phyloP scores from a whole-genome alignment of 2,888 invertebrate species.

The Drosophila stalkeri region DNA sequence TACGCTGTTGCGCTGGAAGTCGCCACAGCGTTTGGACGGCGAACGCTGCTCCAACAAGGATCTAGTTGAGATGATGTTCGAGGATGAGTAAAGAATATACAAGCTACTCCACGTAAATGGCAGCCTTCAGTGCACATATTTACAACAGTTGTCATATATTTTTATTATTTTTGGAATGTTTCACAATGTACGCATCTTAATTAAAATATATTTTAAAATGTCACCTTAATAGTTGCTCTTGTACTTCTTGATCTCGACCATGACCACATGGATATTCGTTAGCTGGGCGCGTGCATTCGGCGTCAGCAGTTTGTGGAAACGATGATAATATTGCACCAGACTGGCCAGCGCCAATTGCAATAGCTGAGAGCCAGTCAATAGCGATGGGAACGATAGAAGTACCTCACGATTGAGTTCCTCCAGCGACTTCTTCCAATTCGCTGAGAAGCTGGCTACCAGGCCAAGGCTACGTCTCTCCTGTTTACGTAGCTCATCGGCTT shows the following conservation, averaged over 20 bases:
- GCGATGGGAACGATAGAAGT: constrained; percentile 96
- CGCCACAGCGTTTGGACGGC: constrained; percentile 92
- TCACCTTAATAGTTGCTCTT: constrained; percentile 94
- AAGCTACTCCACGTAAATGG: neutral
- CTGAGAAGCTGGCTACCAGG: constrained; percentile 95
- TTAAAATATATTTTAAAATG: constrained; percentile 27
- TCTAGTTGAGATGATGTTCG: constrained; percentile 92
- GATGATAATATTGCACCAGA: constrained; percentile 98
- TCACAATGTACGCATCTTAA: constrained; percentile 1
- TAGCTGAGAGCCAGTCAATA: constrained; percentile 97
- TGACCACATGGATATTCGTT: constrained; percentile 98
- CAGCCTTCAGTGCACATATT: constrained; percentile 12
- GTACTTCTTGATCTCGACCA: constrained; percentile 99
- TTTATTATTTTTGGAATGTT: constrained; percentile 42
- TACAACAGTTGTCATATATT: constrained; percentile 20
- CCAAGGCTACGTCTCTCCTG: constrained; percentile 93
- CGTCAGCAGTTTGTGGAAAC: constrained; percentile 96
- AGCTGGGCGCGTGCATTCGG: constrained; percentile 94
- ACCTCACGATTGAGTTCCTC: constrained; percentile 98
- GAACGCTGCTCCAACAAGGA: constrained; percentile 90
- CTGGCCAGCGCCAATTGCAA: constrained; percentile 97
- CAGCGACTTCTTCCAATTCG: constrained; percentile 97
- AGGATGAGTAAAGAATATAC: constrained; percentile 87
- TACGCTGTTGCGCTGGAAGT: constrained; percentile 92
- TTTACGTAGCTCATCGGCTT: constrained; percentile 88